Base-by-base conservation (phyloP, 2,888 invertebrate species). In the Conchocele bisecta region DNA sequence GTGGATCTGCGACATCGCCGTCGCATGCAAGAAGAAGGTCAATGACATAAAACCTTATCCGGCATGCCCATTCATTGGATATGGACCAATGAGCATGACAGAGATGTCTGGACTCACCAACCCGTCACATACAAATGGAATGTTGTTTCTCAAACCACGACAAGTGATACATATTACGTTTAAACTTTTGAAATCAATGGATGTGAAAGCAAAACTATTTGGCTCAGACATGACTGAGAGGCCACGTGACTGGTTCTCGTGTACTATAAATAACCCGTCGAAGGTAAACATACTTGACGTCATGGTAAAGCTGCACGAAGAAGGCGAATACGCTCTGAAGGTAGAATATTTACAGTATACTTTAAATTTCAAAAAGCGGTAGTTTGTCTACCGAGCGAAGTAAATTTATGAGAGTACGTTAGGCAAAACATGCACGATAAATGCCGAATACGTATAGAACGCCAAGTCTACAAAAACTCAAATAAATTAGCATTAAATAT, bases 251-350 rank as follows among this genome's bases (percentile, higher is more conserved):
- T 76, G 72, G 72, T 46, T 63, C 13, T 69, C 42, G 9, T 48
- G 44, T 17, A 70, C 73, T 9, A 60, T 64, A n/a, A 77, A 77
- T 54, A 73, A 73, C 24, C 77, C 71, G 37, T 70, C 70, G 13
- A 58, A 41, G 6, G 46, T 70, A 0, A 58, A 65, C 20, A 67
- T 71, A 13, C 57, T 77, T 13, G 73, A 70, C 35, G 70, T 77
- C 1, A 54, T 56, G 28, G 73, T 77, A 5, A 54, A 63, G 22
- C 28, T 74, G 24, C 48, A 48, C 22, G 29, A 46, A 17, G 77
- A 77, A 28, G 77, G 77, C 2, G 77, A 77, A 39, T 77, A 77
- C 20, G 70, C 73, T 2, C 26, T 77, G 42, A 66, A 63, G 46
- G 26, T 75, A n/a, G 56, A n/a, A n/a, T n/a, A n/a, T n/a, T n/a